phyloP scores from a whole-genome alignment of 2,888 invertebrate species.

The Ceramica pisi region DNA sequence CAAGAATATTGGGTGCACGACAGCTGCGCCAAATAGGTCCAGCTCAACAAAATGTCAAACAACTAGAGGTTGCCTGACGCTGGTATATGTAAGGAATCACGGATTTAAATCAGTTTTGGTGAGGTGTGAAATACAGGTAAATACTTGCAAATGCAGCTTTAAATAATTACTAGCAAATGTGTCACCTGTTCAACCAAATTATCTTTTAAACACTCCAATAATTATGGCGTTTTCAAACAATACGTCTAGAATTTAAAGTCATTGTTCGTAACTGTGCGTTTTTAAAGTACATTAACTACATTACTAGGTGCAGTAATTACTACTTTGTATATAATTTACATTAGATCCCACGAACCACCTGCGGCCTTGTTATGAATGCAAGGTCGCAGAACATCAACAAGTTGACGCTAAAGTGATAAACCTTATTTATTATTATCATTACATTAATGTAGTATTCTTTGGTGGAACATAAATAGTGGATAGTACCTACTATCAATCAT shows the following conservation, averaged over 20 bases:
- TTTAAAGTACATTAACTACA: constrained; percentile 13
- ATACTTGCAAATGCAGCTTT: too few species aligned
- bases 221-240: constrained; percentile 4
- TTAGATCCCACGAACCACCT: constrained; percentile 37
- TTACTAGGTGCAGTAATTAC: constrained; percentile 21
- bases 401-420: constrained; percentile 24
- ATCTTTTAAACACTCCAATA: background rate
- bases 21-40: too few species aligned
- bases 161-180: background rate
- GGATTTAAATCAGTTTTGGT: too few species aligned
- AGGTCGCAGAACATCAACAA: constrained; percentile 44
- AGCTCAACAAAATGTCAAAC: too few species aligned
- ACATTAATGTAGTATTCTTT: constrained; percentile 19
- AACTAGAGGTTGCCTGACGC: too few species aligned
- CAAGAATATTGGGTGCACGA: too few species aligned
- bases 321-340: constrained; percentile 23
- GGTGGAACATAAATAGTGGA: constrained; percentile 13
- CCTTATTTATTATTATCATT: constrained; percentile 5
- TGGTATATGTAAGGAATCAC: too few species aligned
- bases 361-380: constrained; percentile 40
- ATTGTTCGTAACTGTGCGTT: constrained; percentile 19
- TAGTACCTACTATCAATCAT: constrained; percentile 1
- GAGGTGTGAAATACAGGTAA: too few species aligned
- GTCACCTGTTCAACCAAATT: background rate
- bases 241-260: background rate